Evolutionary conservation across 2,797 vertebrate species (phyloP).

Genomic region (Alosa sapidissima): DNA sequence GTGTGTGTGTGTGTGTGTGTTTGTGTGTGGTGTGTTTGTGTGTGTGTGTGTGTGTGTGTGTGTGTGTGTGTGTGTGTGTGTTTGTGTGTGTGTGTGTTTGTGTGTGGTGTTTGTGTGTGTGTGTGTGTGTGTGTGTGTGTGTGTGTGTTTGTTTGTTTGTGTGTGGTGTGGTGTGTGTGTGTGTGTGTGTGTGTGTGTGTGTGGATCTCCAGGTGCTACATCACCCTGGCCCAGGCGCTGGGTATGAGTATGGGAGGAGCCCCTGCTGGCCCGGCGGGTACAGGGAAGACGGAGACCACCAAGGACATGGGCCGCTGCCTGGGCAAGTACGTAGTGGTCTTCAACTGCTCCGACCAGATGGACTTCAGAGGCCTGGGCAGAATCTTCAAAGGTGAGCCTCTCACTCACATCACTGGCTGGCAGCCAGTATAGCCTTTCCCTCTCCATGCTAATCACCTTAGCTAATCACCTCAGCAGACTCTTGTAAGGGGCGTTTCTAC

Average conservation of each 20-base stretch:
- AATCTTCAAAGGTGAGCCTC: constrained; percentile 90
- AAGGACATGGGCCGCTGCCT: constrained; percentile 98
- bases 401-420: not conserved
- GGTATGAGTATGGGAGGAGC: constrained; percentile 98
- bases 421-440: no score
- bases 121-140: not conserved
- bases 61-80: not conserved
- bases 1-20: not conserved
- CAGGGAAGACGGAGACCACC: constrained; percentile 94
- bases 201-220: constrained; percentile 85
- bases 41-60: not conserved
- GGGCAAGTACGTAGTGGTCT: constrained; percentile 96
- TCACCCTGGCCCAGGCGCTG: constrained; percentile 94
- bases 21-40: not conserved
- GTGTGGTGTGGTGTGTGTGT: constrained; percentile 33
- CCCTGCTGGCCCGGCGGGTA: constrained; percentile 92
- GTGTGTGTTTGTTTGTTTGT: not conserved
- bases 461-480: no score
- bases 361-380: constrained; percentile 95
- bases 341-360: constrained; percentile 99
- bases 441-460: no score
- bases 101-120: constrained; percentile 19
- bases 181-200: not conserved
- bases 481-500: no score
- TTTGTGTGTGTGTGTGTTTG: constrained; percentile 34